These are phyloP conservation scores for Amorpha juglandis DNA, from an alignment of 2,888 invertebrate species.

Conservation along the genomic window DNA sequence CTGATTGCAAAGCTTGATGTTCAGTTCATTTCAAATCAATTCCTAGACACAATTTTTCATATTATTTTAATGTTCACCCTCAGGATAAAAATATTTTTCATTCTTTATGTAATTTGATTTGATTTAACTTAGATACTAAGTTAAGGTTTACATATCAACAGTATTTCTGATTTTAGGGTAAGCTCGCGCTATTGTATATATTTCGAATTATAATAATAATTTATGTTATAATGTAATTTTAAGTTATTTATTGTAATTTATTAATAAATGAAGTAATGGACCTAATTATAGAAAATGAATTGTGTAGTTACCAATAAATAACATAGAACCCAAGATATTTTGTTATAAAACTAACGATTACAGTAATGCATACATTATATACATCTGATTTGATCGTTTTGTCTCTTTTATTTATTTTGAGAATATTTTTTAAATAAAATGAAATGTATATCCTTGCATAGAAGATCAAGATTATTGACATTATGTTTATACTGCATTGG, in stretches of 20 bases:
- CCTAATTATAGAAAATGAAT: constrained; percentile 32
- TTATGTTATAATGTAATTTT: constrained; percentile 43
- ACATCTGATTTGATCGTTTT: constrained; percentile 34
- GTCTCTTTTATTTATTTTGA: constrained; percentile 33
- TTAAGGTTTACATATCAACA: neutral
- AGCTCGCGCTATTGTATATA: constrained; percentile 71
- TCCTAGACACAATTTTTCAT: neutral
- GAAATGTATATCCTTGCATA: too few species aligned
- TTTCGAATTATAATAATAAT: constrained; percentile 37
- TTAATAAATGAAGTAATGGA: constrained; percentile 41
- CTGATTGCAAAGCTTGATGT: neutral
- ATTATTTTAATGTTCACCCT: neutral
- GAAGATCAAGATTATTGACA: too few species aligned
- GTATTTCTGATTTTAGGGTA: constrained; percentile 32
- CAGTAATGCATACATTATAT: constrained; percentile 35
- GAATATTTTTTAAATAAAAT: neutral
- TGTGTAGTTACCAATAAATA: constrained; percentile 45
- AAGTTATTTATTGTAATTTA: constrained; percentile 63
- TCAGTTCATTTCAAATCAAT: neutral
- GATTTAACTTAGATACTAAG: neutral
- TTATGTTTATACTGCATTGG: too few species aligned
- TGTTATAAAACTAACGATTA: constrained; percentile 5
- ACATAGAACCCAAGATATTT: neutral
- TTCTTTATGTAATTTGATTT: constrained; percentile 19
- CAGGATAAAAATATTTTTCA: neutral